Conservation (phyloP, 2,888 invertebrate species). For the Macrosiphum euphorbiae region DNA sequence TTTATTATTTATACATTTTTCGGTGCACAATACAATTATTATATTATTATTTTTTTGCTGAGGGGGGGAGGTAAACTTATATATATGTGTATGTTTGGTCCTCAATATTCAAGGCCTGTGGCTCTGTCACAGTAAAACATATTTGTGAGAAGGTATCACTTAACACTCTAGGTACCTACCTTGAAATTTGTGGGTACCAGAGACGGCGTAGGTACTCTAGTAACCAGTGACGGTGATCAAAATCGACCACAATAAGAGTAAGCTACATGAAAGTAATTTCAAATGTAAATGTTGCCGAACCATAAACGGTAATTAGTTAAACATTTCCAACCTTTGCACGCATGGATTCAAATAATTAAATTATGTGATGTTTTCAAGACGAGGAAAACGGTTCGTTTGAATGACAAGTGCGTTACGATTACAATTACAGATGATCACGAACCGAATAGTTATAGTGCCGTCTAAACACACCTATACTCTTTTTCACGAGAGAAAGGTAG, state of each 20-base stretch:
- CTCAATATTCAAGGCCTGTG: not conserved
- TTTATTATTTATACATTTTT: not conserved
- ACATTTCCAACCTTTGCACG: not conserved
- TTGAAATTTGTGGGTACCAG: not conserved
- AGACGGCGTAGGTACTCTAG: not conserved
- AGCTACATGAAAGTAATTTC: not conserved
- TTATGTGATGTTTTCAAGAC: not conserved
- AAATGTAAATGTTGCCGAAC: not conserved
- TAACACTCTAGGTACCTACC: not conserved
- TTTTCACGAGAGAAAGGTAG: no score
- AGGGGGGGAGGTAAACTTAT: not conserved
- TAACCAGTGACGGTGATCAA: not conserved
- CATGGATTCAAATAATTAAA: not conserved
- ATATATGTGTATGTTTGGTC: not conserved
- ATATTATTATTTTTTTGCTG: no score
- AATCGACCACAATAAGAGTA: not conserved
- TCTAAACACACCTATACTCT: not conserved
- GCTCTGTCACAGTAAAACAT: not conserved
- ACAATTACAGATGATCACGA: not conserved
- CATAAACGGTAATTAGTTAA: not conserved
- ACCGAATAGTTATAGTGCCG: not conserved
- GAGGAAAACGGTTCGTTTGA: not conserved
- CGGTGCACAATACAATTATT: no score
- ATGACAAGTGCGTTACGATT: not conserved
- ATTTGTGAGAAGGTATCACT: not conserved